Evolutionary conservation across 2,888 invertebrate genomes (phyloP).

Genomic region (Drosophila robusta): DNA sequence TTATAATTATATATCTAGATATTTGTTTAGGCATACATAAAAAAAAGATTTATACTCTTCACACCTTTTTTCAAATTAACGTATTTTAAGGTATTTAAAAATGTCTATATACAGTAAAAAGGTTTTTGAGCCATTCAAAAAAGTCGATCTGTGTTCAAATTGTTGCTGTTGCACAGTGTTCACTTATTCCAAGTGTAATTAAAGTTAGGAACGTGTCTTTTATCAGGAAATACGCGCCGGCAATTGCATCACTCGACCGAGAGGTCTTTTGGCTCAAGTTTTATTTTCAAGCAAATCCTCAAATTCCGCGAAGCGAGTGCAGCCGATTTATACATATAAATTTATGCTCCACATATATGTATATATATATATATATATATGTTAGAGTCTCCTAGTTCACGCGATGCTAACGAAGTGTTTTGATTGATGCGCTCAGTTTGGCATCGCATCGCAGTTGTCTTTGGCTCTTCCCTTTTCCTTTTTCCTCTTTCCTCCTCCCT

Average conservation of each 20-base stretch:
- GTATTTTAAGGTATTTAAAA: too few species aligned
- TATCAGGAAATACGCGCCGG: constrained; percentile 3
- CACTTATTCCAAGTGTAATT: background rate
- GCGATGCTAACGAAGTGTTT: constrained; percentile 72
- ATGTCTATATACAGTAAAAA: too few species aligned
- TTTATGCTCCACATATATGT: background rate
- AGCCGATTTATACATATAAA: background rate
- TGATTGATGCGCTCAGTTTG: constrained; percentile 57
- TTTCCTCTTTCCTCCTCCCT: too few species aligned
- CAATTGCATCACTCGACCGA: constrained; percentile 30
- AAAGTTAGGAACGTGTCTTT: background rate
- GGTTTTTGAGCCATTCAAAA: constrained; percentile 4
- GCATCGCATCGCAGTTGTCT: background rate
- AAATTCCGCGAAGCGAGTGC: background rate
- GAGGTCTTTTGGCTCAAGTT: constrained; percentile 1
- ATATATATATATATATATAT: background rate
- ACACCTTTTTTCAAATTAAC: too few species aligned
- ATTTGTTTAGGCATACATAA: too few species aligned
- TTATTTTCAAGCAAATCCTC: constrained; percentile 3
- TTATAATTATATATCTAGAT: too few species aligned
- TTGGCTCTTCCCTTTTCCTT: too few species aligned
- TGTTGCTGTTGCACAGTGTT: background rate
- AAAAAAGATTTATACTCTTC: too few species aligned
- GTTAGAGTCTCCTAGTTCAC: constrained; percentile 50
- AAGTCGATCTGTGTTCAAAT: constrained; percentile 24